Conservation (phyloP, 2,888 invertebrate genomes). For the Acrocyrtus sp. region DNA sequence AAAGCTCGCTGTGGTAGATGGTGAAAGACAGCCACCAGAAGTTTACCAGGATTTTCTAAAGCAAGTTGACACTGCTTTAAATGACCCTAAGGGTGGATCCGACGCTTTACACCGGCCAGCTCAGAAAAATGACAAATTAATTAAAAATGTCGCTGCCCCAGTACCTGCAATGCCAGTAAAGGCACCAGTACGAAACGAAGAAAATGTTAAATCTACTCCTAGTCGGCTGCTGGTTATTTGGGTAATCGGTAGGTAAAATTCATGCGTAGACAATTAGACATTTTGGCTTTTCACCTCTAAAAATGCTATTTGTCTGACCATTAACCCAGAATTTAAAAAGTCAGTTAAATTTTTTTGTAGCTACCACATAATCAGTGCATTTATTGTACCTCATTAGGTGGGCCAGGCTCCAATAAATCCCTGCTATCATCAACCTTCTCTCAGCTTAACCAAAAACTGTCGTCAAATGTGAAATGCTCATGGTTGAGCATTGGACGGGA, state of each 20-base stretch:
- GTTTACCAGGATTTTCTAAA: slow-evolving; percentile 87
- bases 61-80: slow-evolving; percentile 80
- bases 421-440: slow-evolving; percentile 73
- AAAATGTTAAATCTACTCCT: slow-evolving; percentile 42
- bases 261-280: too few relatives aligned
- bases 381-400: slow-evolving; percentile 70
- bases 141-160: slow-evolving; percentile 62
- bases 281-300: too few relatives aligned
- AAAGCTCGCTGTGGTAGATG: slow-evolving; percentile 81
- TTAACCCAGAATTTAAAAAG: slow-evolving; percentile 1
- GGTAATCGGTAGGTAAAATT: slow-evolving; percentile 68
- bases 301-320: too few relatives aligned
- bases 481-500: slow-evolving; percentile 84
- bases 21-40: slow-evolving; percentile 85
- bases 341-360: neutral
- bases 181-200: slow-evolving; percentile 41
- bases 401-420: slow-evolving; percentile 92
- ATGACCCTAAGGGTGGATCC: slow-evolving; percentile 64
- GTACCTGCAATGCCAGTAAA: slow-evolving; percentile 47
- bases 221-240: slow-evolving; percentile 66
- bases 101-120: slow-evolving; percentile 72
- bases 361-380: neutral
- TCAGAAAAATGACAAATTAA: slow-evolving; percentile 72
- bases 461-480: slow-evolving; percentile 71
- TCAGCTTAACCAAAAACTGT: slow-evolving; percentile 66